phyloP scores from a whole-genome alignment of 2,797 vertebrate species.

The Gymnothorax javanicus region DNA sequence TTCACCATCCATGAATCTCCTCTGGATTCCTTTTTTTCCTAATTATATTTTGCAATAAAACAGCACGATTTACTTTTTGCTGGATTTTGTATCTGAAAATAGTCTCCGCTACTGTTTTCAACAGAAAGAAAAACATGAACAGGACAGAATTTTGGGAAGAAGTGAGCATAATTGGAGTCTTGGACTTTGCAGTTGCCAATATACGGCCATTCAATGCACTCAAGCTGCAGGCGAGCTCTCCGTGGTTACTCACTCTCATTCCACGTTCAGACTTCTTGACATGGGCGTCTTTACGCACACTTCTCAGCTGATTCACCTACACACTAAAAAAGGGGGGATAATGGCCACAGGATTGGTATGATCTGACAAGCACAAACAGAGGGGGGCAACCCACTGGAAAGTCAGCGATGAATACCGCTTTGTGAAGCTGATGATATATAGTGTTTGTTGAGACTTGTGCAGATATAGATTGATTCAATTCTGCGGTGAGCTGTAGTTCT shows the following conservation, averaged over 20 bases:
- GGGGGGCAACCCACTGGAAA: too few species aligned
- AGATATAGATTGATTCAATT: too few species aligned
- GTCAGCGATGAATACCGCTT: too few species aligned
- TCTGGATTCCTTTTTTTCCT: background rate
- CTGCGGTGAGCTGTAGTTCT: too few species aligned
- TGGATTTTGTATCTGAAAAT: background rate
- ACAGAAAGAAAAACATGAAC: background rate
- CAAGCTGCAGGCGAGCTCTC: background rate
- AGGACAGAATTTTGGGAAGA: background rate
- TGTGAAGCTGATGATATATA: too few species aligned
- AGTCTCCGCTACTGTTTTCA: background rate
- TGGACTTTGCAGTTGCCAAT: background rate
- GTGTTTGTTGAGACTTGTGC: too few species aligned
- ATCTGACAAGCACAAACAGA: background rate
- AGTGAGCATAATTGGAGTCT: background rate
- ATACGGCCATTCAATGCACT: background rate
- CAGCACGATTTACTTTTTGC: background rate
- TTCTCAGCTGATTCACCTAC: background rate
- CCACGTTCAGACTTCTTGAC: background rate
- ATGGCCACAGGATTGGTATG: background rate
- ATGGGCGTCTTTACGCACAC: background rate
- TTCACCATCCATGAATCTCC: slow-evolving; percentile 9
- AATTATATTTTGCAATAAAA: background rate
- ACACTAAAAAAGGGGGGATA: background rate
- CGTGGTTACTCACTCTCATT: background rate